Evolutionary conservation across 2,888 invertebrate genomes (phyloP), one percentile per base, ranked within the genome.

Genomic region (Ypsolopha scabrella): DNA sequence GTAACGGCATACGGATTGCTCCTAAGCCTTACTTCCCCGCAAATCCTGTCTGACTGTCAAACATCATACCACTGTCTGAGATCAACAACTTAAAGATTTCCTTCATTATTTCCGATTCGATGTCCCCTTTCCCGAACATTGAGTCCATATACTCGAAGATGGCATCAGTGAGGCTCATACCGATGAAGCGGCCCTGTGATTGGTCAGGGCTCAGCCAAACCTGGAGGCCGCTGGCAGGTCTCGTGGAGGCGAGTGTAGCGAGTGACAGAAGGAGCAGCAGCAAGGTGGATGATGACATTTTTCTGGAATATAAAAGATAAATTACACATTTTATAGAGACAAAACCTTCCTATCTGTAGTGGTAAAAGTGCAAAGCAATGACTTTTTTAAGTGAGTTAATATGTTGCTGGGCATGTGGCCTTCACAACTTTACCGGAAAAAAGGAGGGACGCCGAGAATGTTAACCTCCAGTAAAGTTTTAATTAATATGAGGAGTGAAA

Each of bases 121-220:
- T 55, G 53, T 83, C 82, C 48, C 82, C 81, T 57, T 80, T 79
- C 0, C 80, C 80, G 43, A 68, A 82, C 4, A 79, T 55, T 2
- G 65, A 62, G 55, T 83, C 80, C 48, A 85, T 53, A 41, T 72
- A 77, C 44, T 70, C 62, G n/a, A 68, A 61, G 6, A 81, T 64
- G 0, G 71, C 62, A 10, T 80, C 78, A 0, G 76, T 65, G 60
- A 80, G 63, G 51, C 77, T 70, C 38, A 80, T 64, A 47, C 64
- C 10, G 34, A 24, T 24, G 24, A 24, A 24, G 24, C 24, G 24
- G 24, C 24, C 24, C 24, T 24, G 24, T 24, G 24, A 24, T 24
- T 24, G 24, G 24, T 24, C 4, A 3, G 24, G 24, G 24, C 24
- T 24, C 24, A 24, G 24, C 24, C 24, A 24, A 24, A 3, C 24